Evolutionary conservation across 1,140 invertebrate genomes (phyloP).

Genomic region (Hormaphis cornu): DNA sequence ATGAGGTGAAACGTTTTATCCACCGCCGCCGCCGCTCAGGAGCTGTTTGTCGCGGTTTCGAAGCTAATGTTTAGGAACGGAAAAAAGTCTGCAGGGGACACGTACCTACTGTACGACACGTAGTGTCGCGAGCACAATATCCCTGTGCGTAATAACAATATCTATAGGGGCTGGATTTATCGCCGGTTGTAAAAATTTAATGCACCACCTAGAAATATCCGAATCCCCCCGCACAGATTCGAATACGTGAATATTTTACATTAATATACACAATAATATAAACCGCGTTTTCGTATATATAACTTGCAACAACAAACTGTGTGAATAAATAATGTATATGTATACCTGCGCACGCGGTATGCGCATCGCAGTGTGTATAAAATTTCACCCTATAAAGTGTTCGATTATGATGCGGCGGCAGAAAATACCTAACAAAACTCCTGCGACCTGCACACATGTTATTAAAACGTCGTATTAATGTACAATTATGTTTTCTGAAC

Average conservation of each 20-base stretch:
- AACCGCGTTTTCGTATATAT: slow-evolving; percentile 24
- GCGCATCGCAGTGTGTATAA: no score
- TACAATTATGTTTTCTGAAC: no score
- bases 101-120: no score
- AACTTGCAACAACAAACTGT: neutral
- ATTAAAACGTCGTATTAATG: no score
- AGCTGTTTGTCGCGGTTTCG: slow-evolving; percentile 17
- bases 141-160: neutral
- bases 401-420: neutral
- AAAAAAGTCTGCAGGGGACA: neutral
- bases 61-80: slow-evolving; percentile 25
- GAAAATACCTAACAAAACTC: no score
- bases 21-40: neutral
- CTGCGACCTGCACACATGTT: no score
- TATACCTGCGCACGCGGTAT: no score
- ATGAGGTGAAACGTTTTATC: slow-evolving; percentile 31
- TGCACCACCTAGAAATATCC: slow-evolving; percentile 27
- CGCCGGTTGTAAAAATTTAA: slow-evolving; percentile 30
- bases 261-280: slow-evolving; percentile 30
- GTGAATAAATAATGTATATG: no score
- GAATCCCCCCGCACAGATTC: slow-evolving; percentile 6
- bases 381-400: slow-evolving; percentile 10
- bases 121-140: slow-evolving; percentile 17
- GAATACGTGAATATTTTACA: slow-evolving; percentile 32
- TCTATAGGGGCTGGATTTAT: slow-evolving; percentile 12